Conservation (phyloP, 2,888 invertebrate genomes). For the Hymenopus coronatus region DNA sequence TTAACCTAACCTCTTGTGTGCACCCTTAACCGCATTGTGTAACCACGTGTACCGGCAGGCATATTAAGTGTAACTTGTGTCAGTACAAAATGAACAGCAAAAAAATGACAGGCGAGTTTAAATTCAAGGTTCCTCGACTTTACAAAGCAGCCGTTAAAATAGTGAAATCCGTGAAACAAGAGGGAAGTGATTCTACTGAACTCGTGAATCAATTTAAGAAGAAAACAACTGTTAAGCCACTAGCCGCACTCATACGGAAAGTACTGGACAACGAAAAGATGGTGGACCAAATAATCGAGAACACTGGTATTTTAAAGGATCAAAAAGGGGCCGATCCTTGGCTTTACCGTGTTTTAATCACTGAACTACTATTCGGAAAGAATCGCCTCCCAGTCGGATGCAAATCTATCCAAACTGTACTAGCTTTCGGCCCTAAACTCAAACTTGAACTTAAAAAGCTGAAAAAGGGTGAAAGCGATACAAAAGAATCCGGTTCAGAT, state of each 20-base stretch:
- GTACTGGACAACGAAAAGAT: not conserved
- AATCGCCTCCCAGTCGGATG: not conserved
- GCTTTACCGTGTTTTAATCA: not conserved
- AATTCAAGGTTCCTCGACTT: conserved; percentile 6
- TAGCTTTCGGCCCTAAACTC: not conserved
- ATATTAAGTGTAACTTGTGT: no score
- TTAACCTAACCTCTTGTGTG: no score
- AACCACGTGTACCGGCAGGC: no score
- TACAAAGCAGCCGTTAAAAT: not conserved
- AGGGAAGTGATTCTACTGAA: conserved; percentile 6
- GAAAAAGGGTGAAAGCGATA: not conserved
- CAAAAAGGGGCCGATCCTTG: not conserved
- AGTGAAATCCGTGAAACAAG: not conserved
- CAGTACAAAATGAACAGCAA: no score
- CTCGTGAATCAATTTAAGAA: not conserved
- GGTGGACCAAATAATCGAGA: not conserved
- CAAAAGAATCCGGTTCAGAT: not conserved
- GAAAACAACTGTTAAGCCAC: not conserved
- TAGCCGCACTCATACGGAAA: not conserved
- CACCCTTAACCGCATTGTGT: no score
- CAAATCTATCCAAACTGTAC: not conserved
- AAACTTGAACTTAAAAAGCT: not conserved
- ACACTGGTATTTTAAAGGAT: not conserved
- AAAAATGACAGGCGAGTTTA: conserved; percentile 13
- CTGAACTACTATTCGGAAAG: conserved; percentile 14